Evolutionary conservation across 2,797 vertebrate genomes (phyloP), one percentile per base, ranked within the genome.

Genomic region (Aplochiton taeniatus): DNA sequence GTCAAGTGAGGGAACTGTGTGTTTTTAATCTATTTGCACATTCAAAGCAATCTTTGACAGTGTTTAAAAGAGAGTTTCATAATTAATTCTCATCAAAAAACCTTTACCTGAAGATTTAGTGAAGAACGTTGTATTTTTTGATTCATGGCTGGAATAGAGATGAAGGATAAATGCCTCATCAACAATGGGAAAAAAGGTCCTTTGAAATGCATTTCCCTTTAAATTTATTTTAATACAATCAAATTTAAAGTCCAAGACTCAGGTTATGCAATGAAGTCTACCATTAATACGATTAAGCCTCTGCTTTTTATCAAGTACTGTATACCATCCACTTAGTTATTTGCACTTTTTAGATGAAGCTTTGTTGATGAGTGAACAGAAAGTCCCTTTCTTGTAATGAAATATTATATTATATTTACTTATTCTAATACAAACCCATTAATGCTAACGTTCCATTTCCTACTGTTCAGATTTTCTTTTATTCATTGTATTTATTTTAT

Each of bases 391-490:
- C 31, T 31, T 31, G 3, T 31, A 31, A 31, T 31, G 31, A 31
- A 6, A 31, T 31, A 31, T 31, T 31, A 6, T 3, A 31, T 31
- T 2, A 3, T 31, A 31, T 31, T 31, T 31, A 31, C 31, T 31
- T 31, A 31, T 31, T 31, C 2, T 31, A 31, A 31, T 31, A 69
- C 70, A 68, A 31, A 68, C 50, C 61, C 74, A 72, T 76, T 71
- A 70, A 69, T 70, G 78, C 82, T 70, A 79, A 83, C 61, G 63
- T 68, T 77, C 66, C 69, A 73, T 85, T 81, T 81, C 73, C 51
- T 80, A 58, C 75, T 71, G 72, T 77, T 69, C 68, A 78, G 70
- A 66, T 72, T 80, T 68, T 69, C 67, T 72, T 71, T 67, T 60
- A 53, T 77, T 78, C 16, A 45, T 45, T 81, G 65, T 61, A 69